phyloP scores from a whole-genome alignment of 2,888 invertebrate genomes.

The Blastobasis lacticolella region DNA sequence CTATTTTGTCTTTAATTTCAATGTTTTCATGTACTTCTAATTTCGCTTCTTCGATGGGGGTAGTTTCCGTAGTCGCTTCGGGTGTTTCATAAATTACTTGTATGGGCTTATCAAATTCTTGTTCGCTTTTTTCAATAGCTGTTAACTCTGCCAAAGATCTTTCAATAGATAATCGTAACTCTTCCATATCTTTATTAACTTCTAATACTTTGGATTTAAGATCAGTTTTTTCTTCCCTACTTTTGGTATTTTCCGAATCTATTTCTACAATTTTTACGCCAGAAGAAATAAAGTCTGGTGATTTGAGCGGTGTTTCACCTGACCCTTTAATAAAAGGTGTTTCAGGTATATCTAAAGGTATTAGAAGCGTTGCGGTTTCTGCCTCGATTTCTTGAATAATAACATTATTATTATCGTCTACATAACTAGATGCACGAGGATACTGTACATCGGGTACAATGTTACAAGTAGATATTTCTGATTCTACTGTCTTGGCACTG shows the following conservation, averaged over 20 bases:
- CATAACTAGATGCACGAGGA: slow-evolving; percentile 47
- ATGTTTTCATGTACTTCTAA: slow-evolving; percentile 4
- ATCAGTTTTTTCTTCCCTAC: slow-evolving; percentile 42
- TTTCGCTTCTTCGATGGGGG: slow-evolving; percentile 3
- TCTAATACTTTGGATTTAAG: slow-evolving; percentile 62
- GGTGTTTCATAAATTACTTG: slow-evolving; percentile 4
- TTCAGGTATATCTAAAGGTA: slow-evolving; percentile 23
- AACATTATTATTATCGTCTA: slow-evolving; percentile 48
- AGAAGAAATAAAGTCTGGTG: slow-evolving; percentile 22
- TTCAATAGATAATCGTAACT: slow-evolving; percentile 55
- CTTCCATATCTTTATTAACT: slow-evolving; percentile 63
- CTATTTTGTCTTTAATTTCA: slow-evolving; percentile 7
- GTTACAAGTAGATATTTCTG: slow-evolving; percentile 31
- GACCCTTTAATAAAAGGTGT: slow-evolving; percentile 37
- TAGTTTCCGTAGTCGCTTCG: too few species aligned
- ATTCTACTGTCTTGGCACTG: slow-evolving; percentile 29
- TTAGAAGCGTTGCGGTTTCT: slow-evolving; percentile 24
- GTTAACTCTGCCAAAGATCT: slow-evolving; percentile 57
- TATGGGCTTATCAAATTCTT: slow-evolving; percentile 29
- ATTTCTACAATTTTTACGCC: slow-evolving; percentile 22
- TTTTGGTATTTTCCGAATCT: slow-evolving; percentile 3
- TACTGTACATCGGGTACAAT: slow-evolving; percentile 46
- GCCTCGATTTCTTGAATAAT: slow-evolving; percentile 45
- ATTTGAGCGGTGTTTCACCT: slow-evolving; percentile 30
- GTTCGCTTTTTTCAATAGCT: slow-evolving; percentile 44